phyloP scores from a whole-genome alignment of 2,888 invertebrate species.

The Germaria angustata region DNA sequence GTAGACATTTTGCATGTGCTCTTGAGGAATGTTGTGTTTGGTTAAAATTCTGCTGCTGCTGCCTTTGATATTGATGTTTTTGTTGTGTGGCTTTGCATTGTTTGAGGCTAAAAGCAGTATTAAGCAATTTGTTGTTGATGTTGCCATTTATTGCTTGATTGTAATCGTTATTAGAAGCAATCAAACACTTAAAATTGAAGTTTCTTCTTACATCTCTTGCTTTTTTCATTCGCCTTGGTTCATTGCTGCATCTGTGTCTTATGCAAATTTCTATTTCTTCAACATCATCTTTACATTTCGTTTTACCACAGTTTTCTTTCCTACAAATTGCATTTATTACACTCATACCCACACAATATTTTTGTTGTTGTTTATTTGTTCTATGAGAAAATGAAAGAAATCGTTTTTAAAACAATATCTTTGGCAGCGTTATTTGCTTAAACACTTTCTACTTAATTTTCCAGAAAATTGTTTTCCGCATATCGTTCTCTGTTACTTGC shows the following conservation, averaged over 20 bases:
- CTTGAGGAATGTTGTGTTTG: background rate
- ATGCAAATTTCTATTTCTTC: background rate
- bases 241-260: conserved; percentile 3
- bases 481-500: too few species aligned
- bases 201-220: background rate
- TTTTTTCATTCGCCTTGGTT: background rate
- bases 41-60: background rate
- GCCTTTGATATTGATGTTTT: background rate
- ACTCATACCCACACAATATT: background rate
- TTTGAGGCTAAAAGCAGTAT: conserved; percentile 34
- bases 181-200: conserved; percentile 10
- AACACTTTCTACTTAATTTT: too few species aligned
- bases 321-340: conserved; percentile 11
- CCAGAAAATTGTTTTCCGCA: too few species aligned
- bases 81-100: conserved; percentile 1
- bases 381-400: background rate
- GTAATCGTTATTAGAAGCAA: background rate
- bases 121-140: background rate
- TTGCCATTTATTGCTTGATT: background rate
- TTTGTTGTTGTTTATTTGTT: background rate
- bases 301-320: background rate
- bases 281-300: background rate
- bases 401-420: too few species aligned
- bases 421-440: too few species aligned
- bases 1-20: background rate